Conservation (phyloP, 1,140 invertebrate genomes). For the Drosophila fuyamai region DNA sequence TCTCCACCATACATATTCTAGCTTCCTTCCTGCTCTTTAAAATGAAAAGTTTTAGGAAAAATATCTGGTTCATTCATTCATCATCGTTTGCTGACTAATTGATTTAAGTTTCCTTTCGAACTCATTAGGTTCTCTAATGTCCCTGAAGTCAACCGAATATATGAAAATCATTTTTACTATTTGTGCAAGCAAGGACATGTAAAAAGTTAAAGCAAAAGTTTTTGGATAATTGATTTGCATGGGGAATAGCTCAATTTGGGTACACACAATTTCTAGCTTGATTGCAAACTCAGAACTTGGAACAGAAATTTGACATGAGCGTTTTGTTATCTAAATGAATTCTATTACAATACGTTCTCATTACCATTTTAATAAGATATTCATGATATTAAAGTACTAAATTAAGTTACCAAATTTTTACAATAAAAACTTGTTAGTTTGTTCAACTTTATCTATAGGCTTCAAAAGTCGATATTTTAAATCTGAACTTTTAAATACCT, state of each 20-base stretch:
- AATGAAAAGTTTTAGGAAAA: constrained; percentile 33
- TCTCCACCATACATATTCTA: constrained; percentile 5
- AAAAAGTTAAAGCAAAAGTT: constrained; percentile 38
- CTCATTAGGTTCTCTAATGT: constrained; percentile 51
- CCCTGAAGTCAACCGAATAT: constrained; percentile 20
- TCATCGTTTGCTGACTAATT: constrained; percentile 58
- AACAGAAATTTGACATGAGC: background rate
- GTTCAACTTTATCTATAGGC: too few species aligned
- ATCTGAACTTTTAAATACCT: background rate
- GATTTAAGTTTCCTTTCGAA: constrained; percentile 42
- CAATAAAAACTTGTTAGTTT: too few species aligned
- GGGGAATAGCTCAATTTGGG: constrained; percentile 36
- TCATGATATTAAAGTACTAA: too few species aligned
- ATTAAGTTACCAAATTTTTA: too few species aligned
- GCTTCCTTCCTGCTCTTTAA: constrained; percentile 44
- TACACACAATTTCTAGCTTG: constrained; percentile 9
- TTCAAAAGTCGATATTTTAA: constrained; percentile 1
- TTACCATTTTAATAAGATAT: too few species aligned
- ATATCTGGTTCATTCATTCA: constrained; percentile 29
- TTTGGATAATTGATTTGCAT: constrained; percentile 44
- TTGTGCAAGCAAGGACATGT: constrained; percentile 19
- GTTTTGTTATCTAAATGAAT: too few species aligned
- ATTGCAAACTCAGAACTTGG: constrained; percentile 12
- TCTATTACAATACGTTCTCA: too few species aligned
- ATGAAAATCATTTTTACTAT: constrained; percentile 28